Evolutionary conservation across 1,140 invertebrate genomes (phyloP).

Genomic region (Bombus vancouverensis): DNA sequence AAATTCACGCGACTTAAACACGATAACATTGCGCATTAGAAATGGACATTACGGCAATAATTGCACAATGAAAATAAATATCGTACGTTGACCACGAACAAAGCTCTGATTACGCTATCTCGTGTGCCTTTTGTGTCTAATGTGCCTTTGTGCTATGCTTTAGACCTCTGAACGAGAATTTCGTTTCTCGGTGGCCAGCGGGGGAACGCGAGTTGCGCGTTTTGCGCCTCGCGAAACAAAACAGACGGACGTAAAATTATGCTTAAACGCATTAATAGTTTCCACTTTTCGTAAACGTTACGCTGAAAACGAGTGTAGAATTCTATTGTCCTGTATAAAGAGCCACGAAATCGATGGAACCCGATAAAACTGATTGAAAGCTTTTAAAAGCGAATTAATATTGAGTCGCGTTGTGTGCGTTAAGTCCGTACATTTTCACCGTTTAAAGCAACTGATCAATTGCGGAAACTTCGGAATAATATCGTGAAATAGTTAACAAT

Average conservation of each 20-base stretch:
- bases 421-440: neutral
- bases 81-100: neutral
- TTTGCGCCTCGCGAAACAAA: constrained; percentile 10
- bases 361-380: neutral
- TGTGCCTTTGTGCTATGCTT: constrained; percentile 6
- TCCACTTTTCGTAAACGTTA: constrained; percentile 4
- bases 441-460: neutral
- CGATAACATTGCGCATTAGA: neutral
- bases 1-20: constrained; percentile 19
- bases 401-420: neutral
- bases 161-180: constrained; percentile 7
- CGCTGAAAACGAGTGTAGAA: neutral
- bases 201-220: neutral
- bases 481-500: neutral
- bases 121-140: constrained; percentile 15
- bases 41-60: constrained; percentile 24
- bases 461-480: neutral
- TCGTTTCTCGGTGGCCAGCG: neutral
- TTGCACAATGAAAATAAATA: constrained; percentile 45
- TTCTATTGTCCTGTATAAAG: neutral
- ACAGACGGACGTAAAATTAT: constrained; percentile 6
- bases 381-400: constrained; percentile 5
- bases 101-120: constrained; percentile 20
- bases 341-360: neutral
- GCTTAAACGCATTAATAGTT: constrained; percentile 21